phyloP scores from a whole-genome alignment of 2,888 invertebrate genomes.

The Julus scanicus region DNA sequence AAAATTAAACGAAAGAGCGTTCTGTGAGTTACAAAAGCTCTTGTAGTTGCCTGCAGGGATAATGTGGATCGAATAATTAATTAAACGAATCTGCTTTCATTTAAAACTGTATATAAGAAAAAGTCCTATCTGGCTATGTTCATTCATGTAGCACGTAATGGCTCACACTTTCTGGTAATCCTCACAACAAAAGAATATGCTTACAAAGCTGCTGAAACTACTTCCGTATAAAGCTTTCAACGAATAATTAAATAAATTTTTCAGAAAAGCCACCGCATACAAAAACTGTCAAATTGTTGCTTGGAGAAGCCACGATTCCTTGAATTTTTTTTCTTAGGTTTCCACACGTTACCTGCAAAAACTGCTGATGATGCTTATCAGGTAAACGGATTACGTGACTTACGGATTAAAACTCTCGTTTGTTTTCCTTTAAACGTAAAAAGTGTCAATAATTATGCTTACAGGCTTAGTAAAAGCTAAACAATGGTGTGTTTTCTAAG shows the following conservation, averaged over 20 bases:
- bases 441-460: conserved; percentile 11
- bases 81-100: background rate
- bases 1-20: too few species aligned
- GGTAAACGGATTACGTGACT: conserved; percentile 13
- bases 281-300: conserved; percentile 30
- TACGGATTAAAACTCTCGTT: background rate
- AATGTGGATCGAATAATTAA: too few species aligned
- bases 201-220: conserved; percentile 19
- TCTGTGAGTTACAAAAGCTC: too few species aligned
- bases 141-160: background rate
- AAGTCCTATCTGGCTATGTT: background rate
- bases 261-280: background rate
- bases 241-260: background rate
- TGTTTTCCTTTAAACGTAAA: background rate
- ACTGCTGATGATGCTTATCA: background rate
- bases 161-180: background rate
- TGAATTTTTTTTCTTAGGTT: background rate
- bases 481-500: too few species aligned
- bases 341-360: background rate
- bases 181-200: background rate
- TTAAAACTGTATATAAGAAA: background rate
- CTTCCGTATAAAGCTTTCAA: conserved; percentile 23
- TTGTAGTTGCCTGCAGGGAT: too few species aligned
- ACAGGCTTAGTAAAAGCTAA: too few species aligned
- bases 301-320: background rate